Evolutionary conservation across 2,888 invertebrate species (phyloP).

Genomic region (Suillia variegata): DNA sequence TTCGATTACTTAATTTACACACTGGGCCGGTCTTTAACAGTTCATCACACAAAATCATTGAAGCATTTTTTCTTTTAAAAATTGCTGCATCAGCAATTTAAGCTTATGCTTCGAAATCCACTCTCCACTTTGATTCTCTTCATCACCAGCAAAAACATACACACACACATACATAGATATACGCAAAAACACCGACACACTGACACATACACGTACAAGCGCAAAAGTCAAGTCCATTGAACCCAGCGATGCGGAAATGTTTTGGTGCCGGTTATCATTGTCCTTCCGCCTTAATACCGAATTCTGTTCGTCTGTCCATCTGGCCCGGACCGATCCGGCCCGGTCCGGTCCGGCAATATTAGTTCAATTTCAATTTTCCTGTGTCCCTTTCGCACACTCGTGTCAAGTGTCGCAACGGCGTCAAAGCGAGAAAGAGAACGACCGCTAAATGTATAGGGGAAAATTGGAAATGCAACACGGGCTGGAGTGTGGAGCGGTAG

Average conservation of each 20-base stretch:
- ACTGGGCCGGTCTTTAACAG: slow-evolving; percentile 34
- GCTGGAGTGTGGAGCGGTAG: no score
- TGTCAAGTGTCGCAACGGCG: background rate
- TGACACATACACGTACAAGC: background rate
- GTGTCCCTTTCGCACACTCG: background rate
- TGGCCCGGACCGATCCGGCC: no score
- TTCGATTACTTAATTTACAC: background rate
- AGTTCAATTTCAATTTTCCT: slow-evolving; percentile 47
- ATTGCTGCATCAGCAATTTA: background rate
- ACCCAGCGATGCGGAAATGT: background rate
- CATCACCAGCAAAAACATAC: no score
- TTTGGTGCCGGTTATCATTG: background rate
- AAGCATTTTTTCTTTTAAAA: slow-evolving; percentile 35
- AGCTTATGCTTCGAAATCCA: background rate
- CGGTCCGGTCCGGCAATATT: slow-evolving; percentile 32
- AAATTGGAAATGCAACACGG: no score
- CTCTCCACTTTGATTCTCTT: no score
- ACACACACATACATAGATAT: no score
- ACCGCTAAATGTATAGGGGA: no score
- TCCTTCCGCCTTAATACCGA: no score
- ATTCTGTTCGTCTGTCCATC: no score
- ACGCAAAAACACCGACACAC: background rate
- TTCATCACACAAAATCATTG: slow-evolving; percentile 38
- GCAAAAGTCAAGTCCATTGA: background rate
- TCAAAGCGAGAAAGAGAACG: no score